Evolutionary conservation across 2,113 vertebrate species (phyloP).

Genomic region (Lamprologus ornatipinnis): DNA sequence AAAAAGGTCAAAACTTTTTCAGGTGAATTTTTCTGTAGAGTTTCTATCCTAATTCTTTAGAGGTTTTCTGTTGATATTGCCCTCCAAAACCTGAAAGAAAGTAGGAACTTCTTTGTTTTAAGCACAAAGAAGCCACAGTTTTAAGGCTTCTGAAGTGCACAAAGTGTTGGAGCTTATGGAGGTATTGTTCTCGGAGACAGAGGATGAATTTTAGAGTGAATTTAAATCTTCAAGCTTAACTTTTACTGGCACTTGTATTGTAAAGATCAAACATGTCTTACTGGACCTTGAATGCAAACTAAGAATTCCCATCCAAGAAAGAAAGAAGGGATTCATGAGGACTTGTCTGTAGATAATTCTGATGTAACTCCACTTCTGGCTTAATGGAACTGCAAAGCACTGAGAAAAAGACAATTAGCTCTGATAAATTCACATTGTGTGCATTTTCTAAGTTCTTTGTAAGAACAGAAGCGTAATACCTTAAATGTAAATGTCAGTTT

Average conservation of each 20-base stretch:
- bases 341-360: conserved; percentile 34
- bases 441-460: background rate
- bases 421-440: background rate
- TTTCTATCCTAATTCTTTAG: conserved; percentile 36
- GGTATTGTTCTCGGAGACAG: conserved; percentile 53
- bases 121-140: conserved; percentile 41
- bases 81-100: conserved; percentile 50
- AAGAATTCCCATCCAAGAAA: conserved; percentile 23
- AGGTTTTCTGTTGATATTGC: conserved; percentile 51
- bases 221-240: conserved; percentile 63
- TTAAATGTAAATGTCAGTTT: background rate
- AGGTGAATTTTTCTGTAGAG: conserved; percentile 21
- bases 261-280: conserved; percentile 62
- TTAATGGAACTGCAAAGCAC: background rate
- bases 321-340: conserved; percentile 11
- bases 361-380: conserved; percentile 18
- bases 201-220: conserved; percentile 65
- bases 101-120: conserved; percentile 60
- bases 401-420: conserved; percentile 19
- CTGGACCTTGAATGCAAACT: conserved; percentile 61
- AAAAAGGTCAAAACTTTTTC: conserved; percentile 33
- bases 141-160: conserved; percentile 69
- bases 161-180: conserved; percentile 66
- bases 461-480: background rate
- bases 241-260: conserved; percentile 56